Percentiles rank a stretch among this genome's conserved stretches.
Evolutionary conservation across 2,797 vertebrate genomes (phyloP).

Genomic region (Eulemur coronatus): DNA sequence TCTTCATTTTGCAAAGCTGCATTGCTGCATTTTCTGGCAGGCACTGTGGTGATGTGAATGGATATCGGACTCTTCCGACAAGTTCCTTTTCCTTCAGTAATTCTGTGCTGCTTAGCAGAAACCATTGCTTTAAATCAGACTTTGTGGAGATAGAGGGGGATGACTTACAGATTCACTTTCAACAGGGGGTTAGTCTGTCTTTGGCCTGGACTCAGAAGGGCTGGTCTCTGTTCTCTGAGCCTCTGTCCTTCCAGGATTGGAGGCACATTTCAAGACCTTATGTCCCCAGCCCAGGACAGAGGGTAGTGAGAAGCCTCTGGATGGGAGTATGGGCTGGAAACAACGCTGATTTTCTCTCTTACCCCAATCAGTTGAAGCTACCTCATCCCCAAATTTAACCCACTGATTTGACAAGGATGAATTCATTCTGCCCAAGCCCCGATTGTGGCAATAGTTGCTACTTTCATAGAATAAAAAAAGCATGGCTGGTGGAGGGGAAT

Average conservation of each 20-base stretch:
- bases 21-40: not conserved
- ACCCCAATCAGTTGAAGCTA: not conserved
- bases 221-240: not conserved
- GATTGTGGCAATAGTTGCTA: not conserved
- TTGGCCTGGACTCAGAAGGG: not conserved
- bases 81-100: not conserved
- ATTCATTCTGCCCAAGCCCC: constrained; percentile 14
- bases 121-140: not conserved
- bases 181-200: not conserved
- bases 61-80: not conserved
- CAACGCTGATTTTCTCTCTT: not conserved
- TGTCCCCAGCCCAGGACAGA: not conserved
- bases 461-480: not conserved
- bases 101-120: not conserved
- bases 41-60: not conserved
- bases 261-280: not conserved
- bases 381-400: not conserved
- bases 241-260: not conserved
- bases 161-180: not conserved
- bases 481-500: accelerated
- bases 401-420: not conserved
- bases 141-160: not conserved
- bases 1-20: not conserved
- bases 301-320: not conserved
- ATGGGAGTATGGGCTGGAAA: not conserved